A percentile compares a stretch with the other conserved stretches of the same genome.
Conservation (phyloP, 2,113 vertebrate species). For the Ia io region DNA sequence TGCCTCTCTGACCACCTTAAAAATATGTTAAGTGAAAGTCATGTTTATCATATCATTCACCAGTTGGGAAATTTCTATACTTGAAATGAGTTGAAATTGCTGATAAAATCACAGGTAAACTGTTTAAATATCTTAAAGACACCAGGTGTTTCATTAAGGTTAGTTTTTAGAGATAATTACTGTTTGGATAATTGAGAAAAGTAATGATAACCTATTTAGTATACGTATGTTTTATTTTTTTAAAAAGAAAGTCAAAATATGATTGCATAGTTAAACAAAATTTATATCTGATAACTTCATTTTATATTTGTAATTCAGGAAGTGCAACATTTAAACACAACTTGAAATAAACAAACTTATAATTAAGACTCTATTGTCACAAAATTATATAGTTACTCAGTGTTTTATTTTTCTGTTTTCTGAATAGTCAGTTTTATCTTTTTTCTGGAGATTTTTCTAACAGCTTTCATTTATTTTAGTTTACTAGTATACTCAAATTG, state of each 20-base stretch:
- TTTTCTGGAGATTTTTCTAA: background rate
- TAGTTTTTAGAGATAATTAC: slow-evolving; percentile 58
- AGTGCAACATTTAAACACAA: background rate
- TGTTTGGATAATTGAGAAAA: slow-evolving; percentile 66
- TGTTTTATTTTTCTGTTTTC: background rate
- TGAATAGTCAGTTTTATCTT: background rate
- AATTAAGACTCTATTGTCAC: background rate
- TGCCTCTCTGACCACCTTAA: background rate
- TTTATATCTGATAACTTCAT: background rate
- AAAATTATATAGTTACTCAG: background rate
- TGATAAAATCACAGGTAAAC: slow-evolving; percentile 49
- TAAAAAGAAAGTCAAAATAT: slow-evolving; percentile 52
- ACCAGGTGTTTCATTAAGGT: slow-evolving; percentile 66
- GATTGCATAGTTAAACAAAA: slow-evolving; percentile 39
- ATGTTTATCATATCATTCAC: slow-evolving; percentile 9
- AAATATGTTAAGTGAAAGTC: background rate
- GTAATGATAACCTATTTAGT: slow-evolving; percentile 54
- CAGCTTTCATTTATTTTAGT: background rate
- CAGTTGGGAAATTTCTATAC: background rate
- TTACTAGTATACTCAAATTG: background rate
- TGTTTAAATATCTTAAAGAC: slow-evolving; percentile 52
- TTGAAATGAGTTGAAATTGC: slow-evolving; percentile 48
- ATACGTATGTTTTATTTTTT: slow-evolving; percentile 50
- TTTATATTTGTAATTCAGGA: background rate
- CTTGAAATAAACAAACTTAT: slow-evolving; percentile 4